phyloP scores from a whole-genome alignment of 2,113 vertebrate species.

The Corythornis madagascariensis region DNA sequence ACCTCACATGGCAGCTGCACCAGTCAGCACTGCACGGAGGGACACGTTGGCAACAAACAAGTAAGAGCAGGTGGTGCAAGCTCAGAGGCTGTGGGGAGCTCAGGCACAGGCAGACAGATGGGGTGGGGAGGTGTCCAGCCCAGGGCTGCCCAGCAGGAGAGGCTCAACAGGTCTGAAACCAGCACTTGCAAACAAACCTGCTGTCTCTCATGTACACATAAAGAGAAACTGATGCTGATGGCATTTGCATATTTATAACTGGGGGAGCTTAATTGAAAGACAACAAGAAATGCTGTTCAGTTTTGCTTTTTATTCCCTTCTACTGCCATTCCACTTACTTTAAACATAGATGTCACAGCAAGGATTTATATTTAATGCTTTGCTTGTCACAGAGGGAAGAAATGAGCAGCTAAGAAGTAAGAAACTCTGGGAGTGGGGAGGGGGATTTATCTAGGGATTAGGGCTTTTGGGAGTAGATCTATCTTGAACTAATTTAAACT shows the following conservation, averaged over 20 bases:
- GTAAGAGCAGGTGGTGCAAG: no score
- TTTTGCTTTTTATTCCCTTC: conserved; percentile 16
- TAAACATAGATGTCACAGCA: conserved; percentile 31
- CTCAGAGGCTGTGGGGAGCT: neutral
- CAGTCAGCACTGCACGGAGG: neutral
- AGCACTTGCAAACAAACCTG: neutral
- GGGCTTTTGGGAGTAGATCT: neutral
- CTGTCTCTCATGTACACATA: neutral
- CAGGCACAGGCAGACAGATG: fast-evolving
- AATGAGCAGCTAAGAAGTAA: neutral
- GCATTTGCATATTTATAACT: neutral
- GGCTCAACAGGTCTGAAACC: neutral
- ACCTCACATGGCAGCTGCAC: fast-evolving
- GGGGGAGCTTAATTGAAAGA: conserved; percentile 5
- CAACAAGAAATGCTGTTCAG: neutral
- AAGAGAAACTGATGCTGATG: neutral
- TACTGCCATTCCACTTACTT: neutral
- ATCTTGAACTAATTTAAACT: neutral
- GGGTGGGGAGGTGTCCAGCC: neutral
- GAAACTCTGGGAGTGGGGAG: neutral
- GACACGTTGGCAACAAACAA: fast-evolving
- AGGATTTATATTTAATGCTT: conserved; percentile 37
- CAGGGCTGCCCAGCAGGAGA: neutral
- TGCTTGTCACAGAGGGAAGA: neutral
- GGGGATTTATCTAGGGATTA: neutral